Evolutionary conservation across 2,888 invertebrate species (phyloP), one percentile per base, ranked within the genome.

Genomic region (Habrosyne pyritoides): DNA sequence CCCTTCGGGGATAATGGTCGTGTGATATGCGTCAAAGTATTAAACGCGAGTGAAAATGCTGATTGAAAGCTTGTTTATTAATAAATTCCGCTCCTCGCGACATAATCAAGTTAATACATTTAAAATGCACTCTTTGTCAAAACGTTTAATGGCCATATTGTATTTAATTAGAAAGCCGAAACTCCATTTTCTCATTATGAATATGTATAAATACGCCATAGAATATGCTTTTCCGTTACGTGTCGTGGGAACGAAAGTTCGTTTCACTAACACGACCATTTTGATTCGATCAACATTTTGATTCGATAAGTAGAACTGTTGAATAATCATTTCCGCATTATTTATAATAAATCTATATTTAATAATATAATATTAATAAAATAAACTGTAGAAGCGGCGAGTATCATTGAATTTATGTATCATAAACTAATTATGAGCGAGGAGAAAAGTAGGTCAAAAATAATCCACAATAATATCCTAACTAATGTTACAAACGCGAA

Each of bases 161-260:
- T 42, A 42, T 42, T 42, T 42, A 42, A 42, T 42, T 42, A 42
- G 36, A 42, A 18, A 42, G 36, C 18, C 36, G 14, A 42, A 42
- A 42, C 14, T 18, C 0, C 14, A 42, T 42, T 42, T 42, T 42
- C 36, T 42, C 36, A 42, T 42, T 42, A 42, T 42, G 36, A 42
- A 42, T 42, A 42, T 42, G 36, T 42, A 42, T 42, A 18, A 28
- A 42, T 14, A 42, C 36, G 36, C 36, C 36, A 42, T 42, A 18
- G 36, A 42, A 42, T 42, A 42, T 18, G 36, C 14, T 42, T 33
- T 42, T 42, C 36, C 36, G 36, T 42, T 42, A 18, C 18, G 36
- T 42, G 36, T 42, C 36, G 36, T 42, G 36, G 36, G 36, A 42
- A 42, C 6, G 36, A 42, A 42, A 42, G 36, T 42, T 42, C 7